These are phyloP conservation scores for Amblyornis subalaris DNA, from an alignment of 2,113 vertebrate genomes.

Conservation along the genomic window DNA sequence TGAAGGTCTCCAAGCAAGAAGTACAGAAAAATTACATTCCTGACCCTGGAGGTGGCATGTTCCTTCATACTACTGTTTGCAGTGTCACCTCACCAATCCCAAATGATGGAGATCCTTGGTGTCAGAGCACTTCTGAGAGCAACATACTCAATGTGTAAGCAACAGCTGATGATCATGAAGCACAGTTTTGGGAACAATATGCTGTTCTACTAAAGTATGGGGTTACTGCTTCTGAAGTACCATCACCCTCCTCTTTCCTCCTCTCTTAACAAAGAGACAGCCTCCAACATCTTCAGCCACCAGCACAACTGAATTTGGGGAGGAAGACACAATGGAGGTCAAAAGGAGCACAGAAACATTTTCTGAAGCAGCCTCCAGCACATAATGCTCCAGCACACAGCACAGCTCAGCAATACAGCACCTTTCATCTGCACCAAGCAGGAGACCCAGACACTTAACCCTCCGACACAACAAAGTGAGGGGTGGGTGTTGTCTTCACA, in stretches of 20 bases:
- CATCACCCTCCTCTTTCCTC: neutral
- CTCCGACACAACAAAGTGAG: neutral
- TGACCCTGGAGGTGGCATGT: neutral
- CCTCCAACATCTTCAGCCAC: neutral
- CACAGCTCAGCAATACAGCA: neutral
- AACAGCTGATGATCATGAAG: neutral
- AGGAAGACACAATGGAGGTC: neutral
- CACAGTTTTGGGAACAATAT: neutral
- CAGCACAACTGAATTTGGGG: neutral
- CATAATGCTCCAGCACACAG: neutral
- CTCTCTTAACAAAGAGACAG: neutral
- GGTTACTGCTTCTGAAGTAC: neutral
- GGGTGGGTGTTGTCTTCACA: neutral
- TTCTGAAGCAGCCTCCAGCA: neutral
- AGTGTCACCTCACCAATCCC: neutral
- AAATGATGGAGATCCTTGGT: neutral
- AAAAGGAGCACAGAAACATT: neutral
- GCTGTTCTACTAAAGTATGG: neutral
- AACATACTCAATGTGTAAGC: neutral
- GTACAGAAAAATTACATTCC: neutral
- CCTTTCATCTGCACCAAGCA: neutral
- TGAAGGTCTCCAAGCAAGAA: neutral
- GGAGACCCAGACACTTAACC: conserved; percentile 9
- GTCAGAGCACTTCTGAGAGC: neutral
- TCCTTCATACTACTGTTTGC: neutral